These are phyloP conservation scores for Lacanobia wlatinum DNA, from an alignment of 2,888 invertebrate genomes.

Conservation along the genomic window DNA sequence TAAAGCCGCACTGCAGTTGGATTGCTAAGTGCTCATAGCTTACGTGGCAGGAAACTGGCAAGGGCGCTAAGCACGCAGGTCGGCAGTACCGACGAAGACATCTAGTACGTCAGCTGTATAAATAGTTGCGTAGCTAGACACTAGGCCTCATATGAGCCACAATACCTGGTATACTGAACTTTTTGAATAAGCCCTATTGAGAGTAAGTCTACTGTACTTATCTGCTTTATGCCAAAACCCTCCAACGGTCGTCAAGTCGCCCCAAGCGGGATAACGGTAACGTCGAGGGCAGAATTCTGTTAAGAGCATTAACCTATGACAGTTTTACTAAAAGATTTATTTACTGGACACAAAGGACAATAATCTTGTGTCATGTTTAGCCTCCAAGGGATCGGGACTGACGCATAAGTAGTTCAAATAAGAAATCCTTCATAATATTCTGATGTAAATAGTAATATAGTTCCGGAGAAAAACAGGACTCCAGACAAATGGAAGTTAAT, in stretches of 20 bases:
- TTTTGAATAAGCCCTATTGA: background rate
- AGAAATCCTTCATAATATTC: background rate
- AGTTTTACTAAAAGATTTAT: conserved; percentile 46
- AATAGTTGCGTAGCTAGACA: background rate
- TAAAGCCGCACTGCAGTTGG: conserved; percentile 56
- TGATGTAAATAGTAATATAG: background rate
- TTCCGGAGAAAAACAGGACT: conserved; percentile 17
- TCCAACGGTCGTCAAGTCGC: conserved; percentile 24
- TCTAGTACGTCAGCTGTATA: conserved; percentile 15
- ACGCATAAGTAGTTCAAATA: conserved; percentile 13
- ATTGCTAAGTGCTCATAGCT: conserved; percentile 26
- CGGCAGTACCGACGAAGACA: conserved; percentile 3
- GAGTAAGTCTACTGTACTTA: conserved; percentile 17
- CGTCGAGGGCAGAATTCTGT: conserved; percentile 29
- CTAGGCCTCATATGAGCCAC: background rate
- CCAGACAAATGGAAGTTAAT: conserved; percentile 28
- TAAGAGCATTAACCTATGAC: conserved; percentile 54
- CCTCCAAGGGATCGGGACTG: conserved; percentile 21
- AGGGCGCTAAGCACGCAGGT: conserved; percentile 42
- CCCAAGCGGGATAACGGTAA: conserved; percentile 50
- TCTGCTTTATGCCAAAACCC: conserved; percentile 41
- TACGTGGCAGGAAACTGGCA: conserved; percentile 50
- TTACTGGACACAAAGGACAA: conserved; percentile 35
- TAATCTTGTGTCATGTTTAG: conserved; percentile 30
- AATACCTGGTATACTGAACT: background rate